Conservation (phyloP, 2,888 invertebrate genomes). For the Harpalus rubripes region DNA sequence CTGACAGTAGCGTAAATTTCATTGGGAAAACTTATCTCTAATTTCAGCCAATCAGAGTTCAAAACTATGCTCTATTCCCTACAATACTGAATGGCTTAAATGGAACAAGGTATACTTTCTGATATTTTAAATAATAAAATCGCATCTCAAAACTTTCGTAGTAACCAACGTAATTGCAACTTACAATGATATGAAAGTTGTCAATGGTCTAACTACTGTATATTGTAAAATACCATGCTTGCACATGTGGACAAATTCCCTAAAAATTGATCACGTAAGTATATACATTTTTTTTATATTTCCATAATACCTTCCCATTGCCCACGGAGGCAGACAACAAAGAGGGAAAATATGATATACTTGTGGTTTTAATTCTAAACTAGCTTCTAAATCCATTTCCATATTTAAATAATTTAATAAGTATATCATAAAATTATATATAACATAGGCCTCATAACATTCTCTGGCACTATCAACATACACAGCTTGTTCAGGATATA, state of each 20-base stretch:
- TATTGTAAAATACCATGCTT: conserved; percentile 98
- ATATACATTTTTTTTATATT: conserved; percentile 9
- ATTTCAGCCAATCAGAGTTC: too few species aligned
- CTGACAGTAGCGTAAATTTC: too few species aligned
- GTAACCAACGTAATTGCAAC: conserved; percentile 73
- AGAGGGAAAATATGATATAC: conserved; percentile 94
- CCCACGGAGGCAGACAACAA: conserved; percentile 95
- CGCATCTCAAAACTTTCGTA: neutral
- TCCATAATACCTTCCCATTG: conserved; percentile 87
- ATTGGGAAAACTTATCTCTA: too few species aligned
- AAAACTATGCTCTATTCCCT: too few species aligned
- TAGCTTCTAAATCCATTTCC: conserved; percentile 91
- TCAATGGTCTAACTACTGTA: conserved; percentile 93
- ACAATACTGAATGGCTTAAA: too few species aligned
- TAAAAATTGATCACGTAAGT: conserved; percentile 72
- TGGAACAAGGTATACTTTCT: too few species aligned
- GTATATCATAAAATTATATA: conserved; percentile 98
- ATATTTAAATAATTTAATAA: conserved; percentile 93
- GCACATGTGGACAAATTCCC: conserved; percentile 95
- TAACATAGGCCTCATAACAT: conserved; percentile 98
- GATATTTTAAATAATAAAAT: too few species aligned
- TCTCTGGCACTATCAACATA: conserved; percentile 96
- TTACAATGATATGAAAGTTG: conserved; percentile 94
- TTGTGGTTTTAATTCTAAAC: conserved; percentile 89
- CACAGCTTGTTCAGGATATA: conserved; percentile 92